Base-by-base conservation (phyloP, 1,140 invertebrate species). In the Lethrus apterus region DNA sequence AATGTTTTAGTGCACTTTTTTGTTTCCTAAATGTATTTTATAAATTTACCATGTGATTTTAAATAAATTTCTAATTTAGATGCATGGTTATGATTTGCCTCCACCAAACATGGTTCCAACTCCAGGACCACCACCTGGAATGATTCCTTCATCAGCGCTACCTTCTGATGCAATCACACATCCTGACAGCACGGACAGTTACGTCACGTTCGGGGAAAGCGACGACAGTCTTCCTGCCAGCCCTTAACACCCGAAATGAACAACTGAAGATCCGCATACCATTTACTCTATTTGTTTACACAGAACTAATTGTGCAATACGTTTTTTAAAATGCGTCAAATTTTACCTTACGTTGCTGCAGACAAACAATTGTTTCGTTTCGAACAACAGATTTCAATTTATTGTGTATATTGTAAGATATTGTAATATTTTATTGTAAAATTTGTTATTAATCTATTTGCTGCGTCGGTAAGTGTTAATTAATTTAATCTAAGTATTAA, bases 151-250 rank as follows among this genome's bases (percentile, higher is more conserved):
- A 24, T 65, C 58, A 18, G 65, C 64, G 10, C 74, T 74, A 8
- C 79, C 80, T 0, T 76, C 79, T 3, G 77, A 77, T 5, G 74
- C 76, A 41, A 80, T 80, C 66, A 75, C 76, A 51, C 84, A 87
- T 66, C 84, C 86, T 10, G 85, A 88, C 67, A 85, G 84, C 47
- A 86, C 83, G 4, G 87, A 90, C 64, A 89, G 86, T 64, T 90
- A 89, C 70, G 88, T 91, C 33, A 90, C 87, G 30, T 91, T 89
- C 71, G 76, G 90, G 40, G 87, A 91, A 66, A 89, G 86, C 66
- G 87, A 90, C 71, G 84, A 86, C 65, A 83, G 80, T 64, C 72
- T 80, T 48, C 78, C 78, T 30, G 77, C 77, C 43, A 80, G 77
- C 59, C 79, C 79, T 70, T 81, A 81, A 67, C 65, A 58, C 29